Conservation (phyloP, 2,888 invertebrate species). For the Eledona agricola region DNA sequence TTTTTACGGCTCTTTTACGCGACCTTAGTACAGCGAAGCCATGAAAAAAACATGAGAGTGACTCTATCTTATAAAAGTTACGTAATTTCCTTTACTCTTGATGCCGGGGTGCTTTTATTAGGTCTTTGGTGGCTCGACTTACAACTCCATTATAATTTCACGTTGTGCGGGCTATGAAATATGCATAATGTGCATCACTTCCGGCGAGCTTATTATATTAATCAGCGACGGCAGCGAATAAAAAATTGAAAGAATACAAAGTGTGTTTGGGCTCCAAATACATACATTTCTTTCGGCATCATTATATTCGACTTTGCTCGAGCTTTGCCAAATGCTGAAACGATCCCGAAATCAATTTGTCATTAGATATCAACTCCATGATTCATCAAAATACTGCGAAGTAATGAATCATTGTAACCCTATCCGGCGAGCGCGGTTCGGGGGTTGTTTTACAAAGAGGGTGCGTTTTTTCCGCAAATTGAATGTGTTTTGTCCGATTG, state of each 20-base stretch:
- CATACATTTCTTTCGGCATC: slow-evolving; percentile 22
- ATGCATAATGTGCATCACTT: slow-evolving; percentile 16
- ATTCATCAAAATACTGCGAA: slow-evolving; percentile 50
- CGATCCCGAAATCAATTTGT: slow-evolving; percentile 42
- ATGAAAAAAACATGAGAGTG: slow-evolving; percentile 52
- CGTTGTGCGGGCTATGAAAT: slow-evolving; percentile 22
- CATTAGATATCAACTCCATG: slow-evolving; percentile 47
- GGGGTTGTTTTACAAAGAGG: slow-evolving; percentile 27
- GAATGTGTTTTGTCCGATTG: slow-evolving; percentile 36
- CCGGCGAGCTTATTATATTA: no score
- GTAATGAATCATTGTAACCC: slow-evolving; percentile 50
- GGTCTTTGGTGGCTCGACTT: slow-evolving; percentile 34
- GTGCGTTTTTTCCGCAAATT: slow-evolving; percentile 33
- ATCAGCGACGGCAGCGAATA: no score
- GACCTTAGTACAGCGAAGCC: slow-evolving; percentile 46
- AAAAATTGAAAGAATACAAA: no score
- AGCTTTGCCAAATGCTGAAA: slow-evolving; percentile 33
- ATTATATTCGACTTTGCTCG: slow-evolving; percentile 32
- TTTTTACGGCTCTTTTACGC: slow-evolving; percentile 52
- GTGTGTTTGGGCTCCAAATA: no score
- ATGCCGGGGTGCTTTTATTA: slow-evolving; percentile 34
- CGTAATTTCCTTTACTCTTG: slow-evolving; percentile 45
- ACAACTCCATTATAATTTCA: slow-evolving; percentile 33
- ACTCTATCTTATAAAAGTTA: slow-evolving; percentile 51
- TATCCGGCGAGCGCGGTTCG: slow-evolving; percentile 28